Percentiles rank a stretch among this genome's conserved stretches.
These are phyloP conservation scores for Enteromius afrohamiltoni DNA, from an alignment of 2,797 vertebrate genomes.

Conservation along the genomic window DNA sequence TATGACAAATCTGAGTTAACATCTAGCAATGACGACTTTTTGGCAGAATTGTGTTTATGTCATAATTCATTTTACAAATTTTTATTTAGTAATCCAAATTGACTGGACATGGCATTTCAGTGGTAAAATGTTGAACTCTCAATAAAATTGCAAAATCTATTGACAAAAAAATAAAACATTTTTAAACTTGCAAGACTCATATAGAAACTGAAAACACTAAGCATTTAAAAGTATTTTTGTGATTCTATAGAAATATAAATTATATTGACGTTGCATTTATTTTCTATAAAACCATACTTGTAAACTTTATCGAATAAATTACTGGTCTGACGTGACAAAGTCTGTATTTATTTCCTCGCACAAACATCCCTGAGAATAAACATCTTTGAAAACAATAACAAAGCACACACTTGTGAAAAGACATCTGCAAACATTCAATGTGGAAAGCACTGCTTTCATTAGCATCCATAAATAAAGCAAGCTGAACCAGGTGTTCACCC, in stretches of 20 bases:
- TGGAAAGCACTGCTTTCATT: slow-evolving; percentile 52
- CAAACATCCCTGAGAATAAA: background rate
- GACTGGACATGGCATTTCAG: background rate
- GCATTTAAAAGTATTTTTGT: background rate
- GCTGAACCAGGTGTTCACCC: background rate
- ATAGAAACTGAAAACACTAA: background rate
- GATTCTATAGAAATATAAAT: background rate
- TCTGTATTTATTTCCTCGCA: background rate
- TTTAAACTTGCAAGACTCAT: background rate
- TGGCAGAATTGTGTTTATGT: background rate
- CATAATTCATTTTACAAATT: background rate
- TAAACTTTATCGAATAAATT: background rate
- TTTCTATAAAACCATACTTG: background rate
- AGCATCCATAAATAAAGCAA: slow-evolving; percentile 40
- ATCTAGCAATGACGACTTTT: background rate
- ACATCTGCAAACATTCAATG: slow-evolving; percentile 6
- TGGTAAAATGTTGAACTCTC: background rate
- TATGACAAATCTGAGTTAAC: background rate
- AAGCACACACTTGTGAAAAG: background rate
- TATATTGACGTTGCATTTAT: background rate
- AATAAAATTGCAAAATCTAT: background rate
- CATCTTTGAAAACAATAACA: background rate
- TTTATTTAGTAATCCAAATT: background rate
- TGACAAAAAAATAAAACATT: background rate
- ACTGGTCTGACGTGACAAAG: background rate